Evolutionary conservation across 2,888 invertebrate species (phyloP).

Genomic region (Leptopterna dolabrata): DNA sequence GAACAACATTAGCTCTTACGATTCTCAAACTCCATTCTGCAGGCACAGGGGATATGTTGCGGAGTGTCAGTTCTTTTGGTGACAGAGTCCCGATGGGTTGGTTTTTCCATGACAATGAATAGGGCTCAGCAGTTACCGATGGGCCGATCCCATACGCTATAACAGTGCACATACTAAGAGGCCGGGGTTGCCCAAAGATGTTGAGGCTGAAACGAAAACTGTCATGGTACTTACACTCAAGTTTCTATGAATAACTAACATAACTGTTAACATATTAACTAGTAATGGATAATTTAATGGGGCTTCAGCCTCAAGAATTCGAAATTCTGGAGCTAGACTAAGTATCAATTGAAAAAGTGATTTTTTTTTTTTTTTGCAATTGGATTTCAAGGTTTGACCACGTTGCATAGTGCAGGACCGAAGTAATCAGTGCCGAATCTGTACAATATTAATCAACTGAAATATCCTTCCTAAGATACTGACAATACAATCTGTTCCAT

Average conservation of each 20-base stretch:
- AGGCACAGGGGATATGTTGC: background rate
- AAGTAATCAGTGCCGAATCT: too few species aligned
- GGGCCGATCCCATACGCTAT: constrained; percentile 6
- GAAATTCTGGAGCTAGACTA: too few species aligned
- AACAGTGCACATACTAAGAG: background rate
- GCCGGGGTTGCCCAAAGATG: constrained; percentile 7
- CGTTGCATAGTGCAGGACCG: too few species aligned
- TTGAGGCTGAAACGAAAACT: background rate
- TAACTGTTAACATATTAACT: too few species aligned
- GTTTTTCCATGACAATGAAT: background rate
- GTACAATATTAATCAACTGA: too few species aligned
- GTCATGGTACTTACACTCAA: background rate
- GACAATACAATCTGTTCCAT: background rate
- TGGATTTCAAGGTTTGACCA: too few species aligned
- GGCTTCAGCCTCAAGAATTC: too few species aligned
- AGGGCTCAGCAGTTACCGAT: constrained; percentile 9
- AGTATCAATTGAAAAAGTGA: too few species aligned
- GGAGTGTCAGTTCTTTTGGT: background rate
- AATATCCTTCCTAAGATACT: too few species aligned
- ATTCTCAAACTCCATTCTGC: background rate
- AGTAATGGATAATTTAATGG: too few species aligned
- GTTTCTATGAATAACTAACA: too few species aligned
- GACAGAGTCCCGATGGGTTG: background rate
- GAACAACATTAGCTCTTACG: background rate
- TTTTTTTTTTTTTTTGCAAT: too few species aligned